These are phyloP conservation scores for Tolmerus cingulatus DNA, from an alignment of 2,888 invertebrate genomes.

Conservation along the genomic window DNA sequence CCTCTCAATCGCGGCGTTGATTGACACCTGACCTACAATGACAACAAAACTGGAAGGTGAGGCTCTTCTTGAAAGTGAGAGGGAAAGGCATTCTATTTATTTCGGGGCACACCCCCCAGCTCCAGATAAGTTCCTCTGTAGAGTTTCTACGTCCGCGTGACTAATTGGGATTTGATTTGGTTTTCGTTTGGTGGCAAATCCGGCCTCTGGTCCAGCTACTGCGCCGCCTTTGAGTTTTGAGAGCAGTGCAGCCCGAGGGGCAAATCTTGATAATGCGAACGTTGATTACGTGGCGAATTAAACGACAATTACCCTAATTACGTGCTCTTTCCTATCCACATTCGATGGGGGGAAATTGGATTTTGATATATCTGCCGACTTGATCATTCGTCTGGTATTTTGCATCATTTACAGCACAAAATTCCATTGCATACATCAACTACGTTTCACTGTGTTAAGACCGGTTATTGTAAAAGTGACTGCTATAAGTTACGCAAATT, in stretches of 20 bases:
- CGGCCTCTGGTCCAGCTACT: no score
- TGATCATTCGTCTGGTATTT: not conserved
- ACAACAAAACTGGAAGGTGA: not conserved
- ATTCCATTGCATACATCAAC: not conserved
- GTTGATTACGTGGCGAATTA: slow-evolving; percentile 11
- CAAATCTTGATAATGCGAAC: slow-evolving; percentile 2
- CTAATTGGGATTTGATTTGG: not conserved
- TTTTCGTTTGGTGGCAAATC: not conserved
- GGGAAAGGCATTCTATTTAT: not conserved
- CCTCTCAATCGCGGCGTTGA: not conserved
- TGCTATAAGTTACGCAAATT: not conserved
- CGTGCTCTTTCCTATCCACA: not conserved
- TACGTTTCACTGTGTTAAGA: not conserved
- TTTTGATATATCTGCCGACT: not conserved
- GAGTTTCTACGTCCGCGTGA: not conserved
- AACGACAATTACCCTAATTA: slow-evolving; percentile 3
- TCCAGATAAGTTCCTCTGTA: not conserved
- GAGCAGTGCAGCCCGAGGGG: not conserved
- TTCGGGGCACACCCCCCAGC: not conserved
- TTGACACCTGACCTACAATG: slow-evolving; percentile 25
- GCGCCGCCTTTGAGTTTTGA: not conserved
- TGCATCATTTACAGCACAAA: not conserved
- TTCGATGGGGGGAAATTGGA: not conserved
- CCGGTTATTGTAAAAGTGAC: not conserved
- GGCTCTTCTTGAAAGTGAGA: not conserved